phyloP scores from a whole-genome alignment of 2,113 vertebrate species.

The Anguilla japonica region DNA sequence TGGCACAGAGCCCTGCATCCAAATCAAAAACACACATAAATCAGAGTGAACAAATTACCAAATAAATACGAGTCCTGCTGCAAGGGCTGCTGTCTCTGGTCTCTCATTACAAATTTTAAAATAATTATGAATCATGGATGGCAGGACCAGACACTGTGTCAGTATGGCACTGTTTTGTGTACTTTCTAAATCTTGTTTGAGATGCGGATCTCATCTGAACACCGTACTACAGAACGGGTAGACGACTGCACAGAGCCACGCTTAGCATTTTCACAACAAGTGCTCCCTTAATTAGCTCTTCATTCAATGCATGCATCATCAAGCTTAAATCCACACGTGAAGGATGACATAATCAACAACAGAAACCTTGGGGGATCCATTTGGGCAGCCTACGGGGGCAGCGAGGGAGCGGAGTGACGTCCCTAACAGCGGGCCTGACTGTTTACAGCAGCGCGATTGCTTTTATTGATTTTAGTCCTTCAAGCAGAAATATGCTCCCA shows the following conservation, averaged over 20 bases:
- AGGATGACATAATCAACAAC: slow-evolving; percentile 2
- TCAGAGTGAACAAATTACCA: background rate
- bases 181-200: background rate
- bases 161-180: background rate
- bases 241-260: background rate
- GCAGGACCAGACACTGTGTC: background rate
- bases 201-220: background rate
- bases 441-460: slow-evolving; percentile 64
- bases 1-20: background rate
- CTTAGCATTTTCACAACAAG: background rate
- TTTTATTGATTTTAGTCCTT: slow-evolving; percentile 60
- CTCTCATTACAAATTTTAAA: background rate
- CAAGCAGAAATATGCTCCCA: slow-evolving; percentile 42
- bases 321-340: background rate
- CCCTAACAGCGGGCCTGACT: slow-evolving; percentile 41
- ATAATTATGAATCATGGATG: background rate
- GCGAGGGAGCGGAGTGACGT: background rate
- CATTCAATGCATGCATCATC: background rate
- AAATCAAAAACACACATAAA: background rate
- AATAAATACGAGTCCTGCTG: background rate
- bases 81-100: background rate
- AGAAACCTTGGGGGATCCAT: background rate
- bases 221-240: background rate
- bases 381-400: background rate
- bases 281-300: background rate